A percentile compares a stretch with the other conserved stretches of the same genome.
Evolutionary conservation across 2,113 vertebrate genomes (phyloP).

Genomic region (Alectura lathami): DNA sequence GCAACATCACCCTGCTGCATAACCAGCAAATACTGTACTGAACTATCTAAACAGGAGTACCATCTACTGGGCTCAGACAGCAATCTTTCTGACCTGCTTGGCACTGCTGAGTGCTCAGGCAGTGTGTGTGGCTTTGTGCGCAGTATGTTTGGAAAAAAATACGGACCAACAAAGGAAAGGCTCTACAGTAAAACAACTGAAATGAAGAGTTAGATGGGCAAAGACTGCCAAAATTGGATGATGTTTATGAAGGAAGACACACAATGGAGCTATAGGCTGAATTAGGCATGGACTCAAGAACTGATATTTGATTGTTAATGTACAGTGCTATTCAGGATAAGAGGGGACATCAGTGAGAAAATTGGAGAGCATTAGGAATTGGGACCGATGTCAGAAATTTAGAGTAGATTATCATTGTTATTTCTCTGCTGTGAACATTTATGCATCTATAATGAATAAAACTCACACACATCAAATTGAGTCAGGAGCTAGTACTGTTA

Average conservation of each 20-base stretch:
- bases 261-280: neutral
- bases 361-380: neutral
- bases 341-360: neutral
- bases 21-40: neutral
- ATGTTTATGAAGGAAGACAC: neutral
- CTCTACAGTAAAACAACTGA: accelerated
- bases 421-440: neutral
- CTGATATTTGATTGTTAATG: neutral
- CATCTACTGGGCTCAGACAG: constrained; percentile 64
- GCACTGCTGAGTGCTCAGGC: neutral
- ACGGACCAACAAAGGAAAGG: neutral
- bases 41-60: constrained; percentile 67
- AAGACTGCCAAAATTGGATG: neutral
- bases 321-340: neutral
- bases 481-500: neutral
- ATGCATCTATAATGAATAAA: neutral
- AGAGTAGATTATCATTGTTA: neutral
- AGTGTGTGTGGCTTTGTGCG: neutral
- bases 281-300: neutral
- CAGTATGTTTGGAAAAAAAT: neutral
- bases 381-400: neutral
- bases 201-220: neutral
- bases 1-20: neutral
- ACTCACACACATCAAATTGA: neutral
- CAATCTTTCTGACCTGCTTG: constrained; percentile 54